phyloP scores from a whole-genome alignment of 2,797 vertebrate species.

The Pagetopsis macropterus region DNA sequence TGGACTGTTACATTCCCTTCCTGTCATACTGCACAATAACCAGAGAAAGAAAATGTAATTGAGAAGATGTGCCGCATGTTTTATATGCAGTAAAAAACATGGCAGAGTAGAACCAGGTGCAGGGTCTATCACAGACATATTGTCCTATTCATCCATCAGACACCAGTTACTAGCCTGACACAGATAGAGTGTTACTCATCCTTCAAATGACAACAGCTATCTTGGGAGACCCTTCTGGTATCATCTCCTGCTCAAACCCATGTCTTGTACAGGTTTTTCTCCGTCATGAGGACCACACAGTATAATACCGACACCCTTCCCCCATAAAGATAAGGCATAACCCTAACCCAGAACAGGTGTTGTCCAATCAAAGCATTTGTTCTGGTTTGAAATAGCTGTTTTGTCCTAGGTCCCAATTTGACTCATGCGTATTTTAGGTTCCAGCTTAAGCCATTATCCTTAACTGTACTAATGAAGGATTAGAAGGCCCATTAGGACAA shows the following conservation, averaged over 20 bases:
- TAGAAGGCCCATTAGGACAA: slow-evolving; percentile 21
- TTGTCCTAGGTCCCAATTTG: slow-evolving; percentile 38
- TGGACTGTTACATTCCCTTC: slow-evolving; percentile 16
- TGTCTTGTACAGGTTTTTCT: slow-evolving; percentile 8
- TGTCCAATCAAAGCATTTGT: slow-evolving; percentile 51
- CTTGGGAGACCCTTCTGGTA: slow-evolving; percentile 14
- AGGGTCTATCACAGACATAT: slow-evolving; percentile 25
- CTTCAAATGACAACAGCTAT: slow-evolving; percentile 28
- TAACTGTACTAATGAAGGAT: slow-evolving; percentile 31
- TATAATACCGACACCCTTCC: background rate
- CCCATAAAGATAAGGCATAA: slow-evolving; percentile 24
- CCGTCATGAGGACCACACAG: slow-evolving; percentile 8
- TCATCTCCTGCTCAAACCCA: slow-evolving; percentile 27
- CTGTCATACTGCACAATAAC: slow-evolving; percentile 18
- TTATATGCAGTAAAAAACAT: slow-evolving; percentile 35
- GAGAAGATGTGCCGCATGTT: slow-evolving; percentile 31
- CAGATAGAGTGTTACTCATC: slow-evolving; percentile 46
- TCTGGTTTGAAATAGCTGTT: slow-evolving; percentile 33
- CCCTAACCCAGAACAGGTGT: slow-evolving; percentile 20
- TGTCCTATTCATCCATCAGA: slow-evolving; percentile 50
- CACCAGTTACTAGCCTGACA: slow-evolving; percentile 31
- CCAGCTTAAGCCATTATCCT: slow-evolving; percentile 46
- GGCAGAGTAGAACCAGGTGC: slow-evolving; percentile 48
- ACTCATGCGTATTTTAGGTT: slow-evolving; percentile 48
- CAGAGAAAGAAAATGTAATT: slow-evolving; percentile 25